phyloP scores from a whole-genome alignment of 2,888 invertebrate genomes.

The Metacarcinus magister region DNA sequence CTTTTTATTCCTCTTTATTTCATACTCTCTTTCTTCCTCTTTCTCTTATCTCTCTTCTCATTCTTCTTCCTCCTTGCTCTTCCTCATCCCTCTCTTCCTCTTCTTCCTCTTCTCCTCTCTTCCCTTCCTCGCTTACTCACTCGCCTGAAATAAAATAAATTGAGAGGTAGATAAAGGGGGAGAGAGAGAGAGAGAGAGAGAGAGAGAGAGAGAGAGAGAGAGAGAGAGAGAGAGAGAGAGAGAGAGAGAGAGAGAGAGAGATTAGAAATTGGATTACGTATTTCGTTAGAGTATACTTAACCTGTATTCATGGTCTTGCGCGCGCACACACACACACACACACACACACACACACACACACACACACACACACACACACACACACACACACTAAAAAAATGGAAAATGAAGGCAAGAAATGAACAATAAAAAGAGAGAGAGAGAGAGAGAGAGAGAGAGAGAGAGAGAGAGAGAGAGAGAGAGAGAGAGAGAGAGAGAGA shows the following conservation, averaged over 20 bases:
- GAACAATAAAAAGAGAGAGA: no score
- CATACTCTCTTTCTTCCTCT: neutral
- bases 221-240: no score
- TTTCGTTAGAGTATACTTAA: no score
- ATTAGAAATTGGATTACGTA: no score
- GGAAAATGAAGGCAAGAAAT: no score
- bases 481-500: slow-evolving; percentile 26
- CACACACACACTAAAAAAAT: no score
- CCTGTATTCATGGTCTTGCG: no score
- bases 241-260: no score
- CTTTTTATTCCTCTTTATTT: no score
- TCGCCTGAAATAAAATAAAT: neutral
- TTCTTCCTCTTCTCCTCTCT: neutral
- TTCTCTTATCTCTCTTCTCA: neutral
- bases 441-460: slow-evolving; percentile 26
- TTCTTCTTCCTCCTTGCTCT: neutral
- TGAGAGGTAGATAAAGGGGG: neutral
- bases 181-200: slow-evolving; percentile 55
- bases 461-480: slow-evolving; percentile 26
- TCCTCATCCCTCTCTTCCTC: neutral
- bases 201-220: neutral
- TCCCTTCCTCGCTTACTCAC: neutral
- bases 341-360: no score
- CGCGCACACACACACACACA: no score
- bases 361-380: no score